phyloP scores from a whole-genome alignment of 64 coral and sea anemone genomes.

The Actinia tenebrosa region DNA sequence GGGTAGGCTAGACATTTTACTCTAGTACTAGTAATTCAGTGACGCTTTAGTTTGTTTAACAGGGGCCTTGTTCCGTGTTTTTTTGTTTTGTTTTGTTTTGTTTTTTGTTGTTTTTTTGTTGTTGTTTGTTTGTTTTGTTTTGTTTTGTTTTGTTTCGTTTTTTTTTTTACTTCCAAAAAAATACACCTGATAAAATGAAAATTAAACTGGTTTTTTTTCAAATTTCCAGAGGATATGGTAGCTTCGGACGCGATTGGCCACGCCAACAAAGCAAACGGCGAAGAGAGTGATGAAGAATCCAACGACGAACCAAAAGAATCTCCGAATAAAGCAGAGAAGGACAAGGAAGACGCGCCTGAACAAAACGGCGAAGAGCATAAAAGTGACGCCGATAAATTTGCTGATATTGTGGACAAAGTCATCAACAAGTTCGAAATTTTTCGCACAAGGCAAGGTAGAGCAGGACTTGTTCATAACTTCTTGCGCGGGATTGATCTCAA shows the following conservation, averaged over 20 bases:
- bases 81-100: no score
- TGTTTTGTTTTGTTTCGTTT: no score
- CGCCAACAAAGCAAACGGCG: not conserved
- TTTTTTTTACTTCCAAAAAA: no score
- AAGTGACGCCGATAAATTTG: constrained; percentile 3
- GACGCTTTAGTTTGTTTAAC: no score
- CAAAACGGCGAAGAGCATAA: not conserved
- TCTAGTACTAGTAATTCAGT: no score
- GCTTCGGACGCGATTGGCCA: constrained; percentile 35
- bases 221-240: constrained; percentile 46
- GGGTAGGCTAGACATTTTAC: constrained; percentile 3
- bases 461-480: constrained; percentile 45
- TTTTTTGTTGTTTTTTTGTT: no score
- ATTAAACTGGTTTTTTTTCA: not conserved
- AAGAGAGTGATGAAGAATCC: constrained; percentile 29
- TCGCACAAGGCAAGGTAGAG: constrained; percentile 24
- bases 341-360: constrained; percentile 4
- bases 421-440: constrained; percentile 28
- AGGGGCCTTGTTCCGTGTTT: no score
- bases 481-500: constrained; percentile 26
- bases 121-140: no score
- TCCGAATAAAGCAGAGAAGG: constrained; percentile 7
- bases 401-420: constrained; percentile 14
- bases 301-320: not conserved
- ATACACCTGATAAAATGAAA: no score